A percentile compares a stretch with the other conserved stretches of the same genome.
Conservation (phyloP, 2,797 vertebrate genomes). For the Adelosebastes latens region DNA sequence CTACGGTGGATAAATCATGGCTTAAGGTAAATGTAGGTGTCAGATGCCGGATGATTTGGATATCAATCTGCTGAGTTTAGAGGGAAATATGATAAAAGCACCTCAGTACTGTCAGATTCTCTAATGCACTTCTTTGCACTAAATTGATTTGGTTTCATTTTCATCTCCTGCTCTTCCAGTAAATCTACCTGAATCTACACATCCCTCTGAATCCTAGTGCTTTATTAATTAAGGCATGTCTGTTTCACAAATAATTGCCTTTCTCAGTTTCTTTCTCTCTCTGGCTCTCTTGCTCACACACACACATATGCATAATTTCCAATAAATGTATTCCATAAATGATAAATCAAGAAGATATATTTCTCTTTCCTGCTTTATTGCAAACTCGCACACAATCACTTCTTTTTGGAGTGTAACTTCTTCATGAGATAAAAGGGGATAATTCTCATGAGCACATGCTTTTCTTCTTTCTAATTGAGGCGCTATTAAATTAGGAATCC, state of each 20-base stretch:
- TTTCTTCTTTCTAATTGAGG: constrained; percentile 54
- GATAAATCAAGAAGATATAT: constrained; percentile 41
- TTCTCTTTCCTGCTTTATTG: not conserved
- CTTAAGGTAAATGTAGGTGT: not conserved
- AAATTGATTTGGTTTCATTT: constrained; percentile 16
- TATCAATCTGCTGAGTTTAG: not conserved
- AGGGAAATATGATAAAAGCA: constrained; percentile 1
- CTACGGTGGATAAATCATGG: not conserved
- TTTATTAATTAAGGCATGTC: constrained; percentile 22
- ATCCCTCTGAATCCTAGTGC: not conserved
- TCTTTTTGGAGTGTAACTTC: constrained; percentile 5
- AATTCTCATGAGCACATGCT: constrained; percentile 42
- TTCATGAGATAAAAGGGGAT: constrained; percentile 17
- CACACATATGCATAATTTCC: not conserved
- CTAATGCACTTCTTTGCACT: not conserved
- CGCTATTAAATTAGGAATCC: constrained; percentile 40
- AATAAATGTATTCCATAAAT: constrained; percentile 33
- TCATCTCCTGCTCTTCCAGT: not conserved
- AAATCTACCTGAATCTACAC: constrained; percentile 15
- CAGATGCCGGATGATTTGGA: not conserved
- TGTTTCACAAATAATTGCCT: constrained; percentile 1
- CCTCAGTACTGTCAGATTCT: not conserved
- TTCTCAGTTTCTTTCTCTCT: not conserved
- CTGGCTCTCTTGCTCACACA: not conserved
- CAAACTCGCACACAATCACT: constrained; percentile 8